These are phyloP conservation scores for Nomada ruficornis DNA, from an alignment of 2,888 invertebrate genomes.

Conservation along the genomic window DNA sequence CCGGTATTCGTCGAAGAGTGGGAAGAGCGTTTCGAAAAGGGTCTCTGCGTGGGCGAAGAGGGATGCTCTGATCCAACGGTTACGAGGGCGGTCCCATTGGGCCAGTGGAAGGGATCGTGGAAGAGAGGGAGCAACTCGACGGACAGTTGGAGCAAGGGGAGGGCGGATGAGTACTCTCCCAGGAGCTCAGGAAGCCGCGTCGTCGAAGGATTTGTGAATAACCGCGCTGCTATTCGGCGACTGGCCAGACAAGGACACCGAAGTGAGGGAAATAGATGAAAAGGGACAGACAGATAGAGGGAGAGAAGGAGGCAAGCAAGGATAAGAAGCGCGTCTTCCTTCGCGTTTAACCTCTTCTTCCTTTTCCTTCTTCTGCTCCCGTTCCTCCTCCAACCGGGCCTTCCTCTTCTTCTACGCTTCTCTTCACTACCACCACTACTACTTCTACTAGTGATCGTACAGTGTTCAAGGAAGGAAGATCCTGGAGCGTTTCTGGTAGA, in stretches of 20 bases:
- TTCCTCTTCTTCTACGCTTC: conserved; percentile 45
- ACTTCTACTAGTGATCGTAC: conserved; percentile 23
- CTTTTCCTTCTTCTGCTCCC: conserved; percentile 64
- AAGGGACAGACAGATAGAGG: not conserved
- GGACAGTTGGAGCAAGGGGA: conserved; percentile 60
- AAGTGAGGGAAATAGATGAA: not conserved
- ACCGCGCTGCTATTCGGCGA: conserved; percentile 82
- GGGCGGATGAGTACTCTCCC: conserved; percentile 64
- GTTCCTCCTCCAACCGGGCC: conserved; percentile 61
- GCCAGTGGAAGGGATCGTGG: conserved; percentile 67
- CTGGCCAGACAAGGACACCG: conserved; percentile 75
- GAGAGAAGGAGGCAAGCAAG: conserved; percentile 49
- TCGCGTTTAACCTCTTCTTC: conserved; percentile 65
- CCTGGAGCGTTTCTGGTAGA: conserved; percentile 70
- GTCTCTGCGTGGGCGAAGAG: conserved; percentile 72
- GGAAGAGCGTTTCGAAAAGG: conserved; percentile 58
- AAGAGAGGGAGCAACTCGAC: conserved; percentile 59
- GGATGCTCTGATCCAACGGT: conserved; percentile 77
- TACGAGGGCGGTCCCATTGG: conserved; percentile 75
- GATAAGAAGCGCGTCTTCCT: conserved; percentile 79
- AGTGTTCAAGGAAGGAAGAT: conserved; percentile 66
- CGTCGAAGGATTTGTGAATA: conserved; percentile 82
- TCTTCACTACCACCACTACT: conserved; percentile 51
- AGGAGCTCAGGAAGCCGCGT: conserved; percentile 81
- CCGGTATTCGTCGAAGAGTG: conserved; percentile 43